A percentile compares a stretch with the other conserved stretches of the same genome.
Conservation (phyloP, 2,113 vertebrate species). For the Upupa epops region DNA sequence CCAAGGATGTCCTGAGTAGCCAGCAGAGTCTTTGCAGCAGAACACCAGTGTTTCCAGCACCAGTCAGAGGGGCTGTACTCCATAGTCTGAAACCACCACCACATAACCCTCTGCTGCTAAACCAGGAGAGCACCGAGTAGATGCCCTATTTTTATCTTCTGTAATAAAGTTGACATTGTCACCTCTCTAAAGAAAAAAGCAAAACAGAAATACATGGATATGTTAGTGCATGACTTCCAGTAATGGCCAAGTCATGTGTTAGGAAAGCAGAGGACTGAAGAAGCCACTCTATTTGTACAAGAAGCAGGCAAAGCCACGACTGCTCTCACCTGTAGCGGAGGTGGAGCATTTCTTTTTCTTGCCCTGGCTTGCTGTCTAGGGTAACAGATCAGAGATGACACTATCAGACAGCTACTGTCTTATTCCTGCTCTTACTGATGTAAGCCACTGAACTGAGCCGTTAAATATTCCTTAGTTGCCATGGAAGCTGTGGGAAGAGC, state of each 20-base stretch:
- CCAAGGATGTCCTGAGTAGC: too few species aligned
- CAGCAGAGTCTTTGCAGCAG: too few species aligned
- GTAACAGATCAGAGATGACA: not conserved
- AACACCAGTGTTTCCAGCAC: too few species aligned
- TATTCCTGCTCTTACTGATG: not conserved
- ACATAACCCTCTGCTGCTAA: too few species aligned
- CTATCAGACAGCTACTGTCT: not conserved
- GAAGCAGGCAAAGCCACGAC: not conserved
- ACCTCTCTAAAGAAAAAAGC: not conserved
- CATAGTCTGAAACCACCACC: too few species aligned
- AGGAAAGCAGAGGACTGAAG: not conserved
- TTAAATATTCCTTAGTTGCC: slow-evolving; percentile 15
- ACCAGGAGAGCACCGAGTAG: too few species aligned
- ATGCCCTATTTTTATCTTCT: too few species aligned
- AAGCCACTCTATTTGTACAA: not conserved
- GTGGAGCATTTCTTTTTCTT: not conserved
- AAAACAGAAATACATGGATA: not conserved
- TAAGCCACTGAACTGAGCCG: not conserved
- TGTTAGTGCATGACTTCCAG: not conserved
- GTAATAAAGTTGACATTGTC: not conserved
- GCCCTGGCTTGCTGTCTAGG: not conserved
- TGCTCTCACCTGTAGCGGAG: not conserved
- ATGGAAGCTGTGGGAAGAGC: slow-evolving; percentile 5
- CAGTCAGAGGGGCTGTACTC: too few species aligned
- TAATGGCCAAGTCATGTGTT: not conserved